phyloP scores from a whole-genome alignment of 2,888 invertebrate genomes.

The Deroplatys truncata region DNA sequence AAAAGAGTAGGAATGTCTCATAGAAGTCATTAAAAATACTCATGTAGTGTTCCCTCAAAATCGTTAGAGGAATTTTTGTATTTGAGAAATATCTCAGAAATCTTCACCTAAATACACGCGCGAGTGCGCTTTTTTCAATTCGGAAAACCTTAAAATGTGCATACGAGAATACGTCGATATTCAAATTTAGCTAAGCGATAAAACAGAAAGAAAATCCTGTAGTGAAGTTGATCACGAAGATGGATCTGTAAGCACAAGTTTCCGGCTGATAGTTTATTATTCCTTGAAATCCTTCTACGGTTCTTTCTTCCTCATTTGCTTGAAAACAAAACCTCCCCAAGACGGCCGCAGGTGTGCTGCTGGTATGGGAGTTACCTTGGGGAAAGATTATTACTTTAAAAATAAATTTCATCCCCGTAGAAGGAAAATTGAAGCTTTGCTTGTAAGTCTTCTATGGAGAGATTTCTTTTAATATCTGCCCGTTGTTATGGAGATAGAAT shows the following conservation, averaged over 20 bases:
- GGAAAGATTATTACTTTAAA: neutral
- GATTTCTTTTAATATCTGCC: neutral
- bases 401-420: neutral
- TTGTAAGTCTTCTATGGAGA: neutral
- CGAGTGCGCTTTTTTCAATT: too few species aligned
- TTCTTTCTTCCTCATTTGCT: conserved; percentile 5
- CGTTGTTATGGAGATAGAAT: neutral
- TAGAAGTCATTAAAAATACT: too few species aligned
- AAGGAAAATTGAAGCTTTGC: neutral
- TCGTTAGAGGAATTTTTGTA: too few species aligned
- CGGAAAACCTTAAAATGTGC: too few species aligned
- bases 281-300: conserved; percentile 5
- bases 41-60: too few species aligned
- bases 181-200: too few species aligned
- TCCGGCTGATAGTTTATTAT: conserved; percentile 6
- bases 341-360: conserved; percentile 21
- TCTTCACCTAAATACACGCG: too few species aligned
- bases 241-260: neutral
- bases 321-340: conserved; percentile 20
- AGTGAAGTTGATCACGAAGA: too few species aligned
- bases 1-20: too few species aligned
- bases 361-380: conserved; percentile 1
- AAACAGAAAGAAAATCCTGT: too few species aligned
- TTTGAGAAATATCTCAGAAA: too few species aligned
- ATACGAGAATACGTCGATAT: too few species aligned